Conservation (phyloP, 2,113 vertebrate species). For the Tiliqua scincoides region DNA sequence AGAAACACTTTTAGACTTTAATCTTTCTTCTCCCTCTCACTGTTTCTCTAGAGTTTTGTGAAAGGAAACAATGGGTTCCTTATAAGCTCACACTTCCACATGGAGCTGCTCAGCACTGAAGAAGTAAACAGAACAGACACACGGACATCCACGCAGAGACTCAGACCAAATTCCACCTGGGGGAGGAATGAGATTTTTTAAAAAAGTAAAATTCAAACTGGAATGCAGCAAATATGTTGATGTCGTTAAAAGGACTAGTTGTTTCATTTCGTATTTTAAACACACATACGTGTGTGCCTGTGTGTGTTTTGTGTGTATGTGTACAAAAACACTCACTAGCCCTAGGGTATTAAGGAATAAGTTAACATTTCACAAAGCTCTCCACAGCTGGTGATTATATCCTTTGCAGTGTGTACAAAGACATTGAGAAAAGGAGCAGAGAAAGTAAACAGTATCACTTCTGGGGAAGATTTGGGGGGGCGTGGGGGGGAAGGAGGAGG, state of each 20-base stretch:
- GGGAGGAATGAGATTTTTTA: constrained; percentile 1
- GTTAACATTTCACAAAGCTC: constrained; percentile 68
- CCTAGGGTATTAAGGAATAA: constrained; percentile 60
- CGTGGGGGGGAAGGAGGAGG: constrained; percentile 5
- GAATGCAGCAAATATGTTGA: constrained; percentile 45
- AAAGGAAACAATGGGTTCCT: constrained; percentile 45
- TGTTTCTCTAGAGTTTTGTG: constrained; percentile 49
- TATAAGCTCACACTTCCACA: constrained; percentile 30
- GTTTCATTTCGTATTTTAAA: constrained; percentile 41
- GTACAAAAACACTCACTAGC: constrained; percentile 40
- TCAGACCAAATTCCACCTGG: background rate
- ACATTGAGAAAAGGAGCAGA: constrained; percentile 69
- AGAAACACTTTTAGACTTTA: constrained; percentile 49
- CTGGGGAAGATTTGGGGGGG: constrained; percentile 57
- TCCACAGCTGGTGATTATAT: constrained; percentile 73
- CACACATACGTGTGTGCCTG: background rate
- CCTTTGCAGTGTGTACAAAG: constrained; percentile 68
- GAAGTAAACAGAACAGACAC: constrained; percentile 38
- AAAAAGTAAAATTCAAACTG: background rate
- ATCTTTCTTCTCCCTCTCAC: constrained; percentile 53
- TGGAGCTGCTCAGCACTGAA: constrained; percentile 26
- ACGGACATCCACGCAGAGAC: background rate
- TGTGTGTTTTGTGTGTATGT: background rate
- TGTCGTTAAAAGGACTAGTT: constrained; percentile 57
- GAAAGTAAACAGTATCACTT: constrained; percentile 79